These are phyloP conservation scores for Chaetura pelagica DNA, from an alignment of 2,113 vertebrate species.

Conservation along the genomic window DNA sequence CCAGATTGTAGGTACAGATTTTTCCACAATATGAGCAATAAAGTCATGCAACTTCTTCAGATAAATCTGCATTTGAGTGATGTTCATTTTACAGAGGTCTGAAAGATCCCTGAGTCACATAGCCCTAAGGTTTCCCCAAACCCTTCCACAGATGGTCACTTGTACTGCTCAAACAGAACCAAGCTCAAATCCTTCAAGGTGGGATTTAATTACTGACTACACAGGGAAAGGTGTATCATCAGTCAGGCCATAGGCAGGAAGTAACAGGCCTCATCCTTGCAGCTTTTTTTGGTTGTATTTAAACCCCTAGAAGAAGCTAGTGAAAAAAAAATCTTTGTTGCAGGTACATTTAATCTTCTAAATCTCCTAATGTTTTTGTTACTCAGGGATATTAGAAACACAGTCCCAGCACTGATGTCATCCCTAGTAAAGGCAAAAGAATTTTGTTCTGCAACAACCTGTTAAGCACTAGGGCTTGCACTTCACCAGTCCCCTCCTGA, in stretches of 20 bases:
- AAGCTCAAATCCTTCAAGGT: neutral
- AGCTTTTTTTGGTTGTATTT: neutral
- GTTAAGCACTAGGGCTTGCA: neutral
- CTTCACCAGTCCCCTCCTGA: neutral
- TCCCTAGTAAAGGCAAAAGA: neutral
- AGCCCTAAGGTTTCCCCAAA: neutral
- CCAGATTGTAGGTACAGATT: neutral
- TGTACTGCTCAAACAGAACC: neutral
- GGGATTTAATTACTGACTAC: neutral
- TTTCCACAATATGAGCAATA: neutral
- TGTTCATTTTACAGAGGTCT: neutral
- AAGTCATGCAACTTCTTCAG: neutral
- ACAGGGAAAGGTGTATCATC: neutral
- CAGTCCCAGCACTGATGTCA: rapidly evolving
- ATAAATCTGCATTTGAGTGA: neutral
- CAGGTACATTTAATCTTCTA: rapidly evolving
- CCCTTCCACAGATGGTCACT: neutral
- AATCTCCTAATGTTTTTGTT: neutral
- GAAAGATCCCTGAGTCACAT: neutral
- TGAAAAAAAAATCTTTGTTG: neutral
- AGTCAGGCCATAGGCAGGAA: neutral
- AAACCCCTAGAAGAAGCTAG: neutral
- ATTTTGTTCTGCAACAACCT: neutral
- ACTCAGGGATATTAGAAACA: neutral
- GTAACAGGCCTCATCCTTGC: neutral